A percentile compares a stretch with the other conserved stretches of the same genome.
Evolutionary conservation across 2,797 vertebrate genomes (phyloP).

Genomic region (Rhinella marina): DNA sequence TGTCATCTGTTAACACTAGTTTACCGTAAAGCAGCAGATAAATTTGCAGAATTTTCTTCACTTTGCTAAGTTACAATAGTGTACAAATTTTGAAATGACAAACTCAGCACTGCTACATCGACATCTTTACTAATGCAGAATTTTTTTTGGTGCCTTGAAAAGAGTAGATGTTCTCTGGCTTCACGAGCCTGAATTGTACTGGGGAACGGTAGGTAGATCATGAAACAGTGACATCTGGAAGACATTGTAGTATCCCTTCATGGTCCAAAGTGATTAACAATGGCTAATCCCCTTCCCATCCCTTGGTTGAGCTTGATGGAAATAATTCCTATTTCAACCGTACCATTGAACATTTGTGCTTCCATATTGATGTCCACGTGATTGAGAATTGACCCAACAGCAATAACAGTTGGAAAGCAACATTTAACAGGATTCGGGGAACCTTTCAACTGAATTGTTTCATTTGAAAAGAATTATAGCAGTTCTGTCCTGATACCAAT

Average conservation of each 20-base stretch:
- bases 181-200: not conserved
- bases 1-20: no score
- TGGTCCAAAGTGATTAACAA: no score
- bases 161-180: not conserved
- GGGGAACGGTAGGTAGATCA: not conserved
- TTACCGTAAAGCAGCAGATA: no score
- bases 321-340: no score
- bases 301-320: no score
- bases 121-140: not conserved
- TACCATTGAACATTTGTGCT: not conserved
- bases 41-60: no score
- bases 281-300: no score
- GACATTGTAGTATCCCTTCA: not conserved
- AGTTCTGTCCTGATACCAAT: not conserved
- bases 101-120: not conserved
- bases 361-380: not conserved
- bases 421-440: not conserved
- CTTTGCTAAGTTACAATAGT: no score
- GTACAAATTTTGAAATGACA: not conserved
- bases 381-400: not conserved
- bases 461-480: not conserved
- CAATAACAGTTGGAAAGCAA: not conserved
- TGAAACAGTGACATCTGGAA: not conserved
- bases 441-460: not conserved
- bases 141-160: not conserved